A percentile compares a stretch with the other conserved stretches of the same genome.
Conservation (phyloP, 2,113 vertebrate genomes). For the Rhinopomastus cyanomelas region DNA sequence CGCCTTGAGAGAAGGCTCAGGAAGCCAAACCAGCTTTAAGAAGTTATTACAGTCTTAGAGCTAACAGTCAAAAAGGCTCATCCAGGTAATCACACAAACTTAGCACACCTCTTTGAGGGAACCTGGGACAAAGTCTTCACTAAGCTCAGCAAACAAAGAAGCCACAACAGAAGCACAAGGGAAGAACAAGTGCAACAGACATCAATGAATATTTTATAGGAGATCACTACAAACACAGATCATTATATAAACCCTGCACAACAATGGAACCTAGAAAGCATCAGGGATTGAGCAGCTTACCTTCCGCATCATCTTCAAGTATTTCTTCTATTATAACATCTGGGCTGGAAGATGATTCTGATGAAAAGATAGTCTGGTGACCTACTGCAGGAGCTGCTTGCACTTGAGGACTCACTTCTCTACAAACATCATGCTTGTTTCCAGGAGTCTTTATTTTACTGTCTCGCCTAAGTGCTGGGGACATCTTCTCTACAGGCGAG, state of each 20-base stretch:
- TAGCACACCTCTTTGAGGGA: background rate
- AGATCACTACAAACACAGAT: background rate
- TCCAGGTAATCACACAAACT: background rate
- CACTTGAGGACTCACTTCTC: background rate
- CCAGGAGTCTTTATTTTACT: background rate
- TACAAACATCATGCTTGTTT: background rate
- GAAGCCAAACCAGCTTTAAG: background rate
- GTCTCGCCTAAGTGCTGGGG: background rate
- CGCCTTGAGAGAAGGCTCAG: background rate
- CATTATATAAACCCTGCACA: background rate
- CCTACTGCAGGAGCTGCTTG: background rate
- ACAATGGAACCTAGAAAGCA: background rate
- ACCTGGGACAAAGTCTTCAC: background rate
- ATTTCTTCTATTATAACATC: conserved; percentile 85
- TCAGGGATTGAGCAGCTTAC: conserved; percentile 56
- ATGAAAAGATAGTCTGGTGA: background rate
- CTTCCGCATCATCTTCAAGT: conserved; percentile 69
- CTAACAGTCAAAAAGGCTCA: background rate
- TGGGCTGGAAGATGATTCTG: conserved; percentile 30
- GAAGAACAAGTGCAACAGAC: background rate
- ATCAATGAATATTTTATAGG: background rate
- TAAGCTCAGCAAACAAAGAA: background rate
- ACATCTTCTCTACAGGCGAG: background rate
- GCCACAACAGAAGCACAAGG: background rate
- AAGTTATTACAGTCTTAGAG: background rate